Conservation (phyloP, 2,797 vertebrate genomes). For the Sebastes hubbsi region DNA sequence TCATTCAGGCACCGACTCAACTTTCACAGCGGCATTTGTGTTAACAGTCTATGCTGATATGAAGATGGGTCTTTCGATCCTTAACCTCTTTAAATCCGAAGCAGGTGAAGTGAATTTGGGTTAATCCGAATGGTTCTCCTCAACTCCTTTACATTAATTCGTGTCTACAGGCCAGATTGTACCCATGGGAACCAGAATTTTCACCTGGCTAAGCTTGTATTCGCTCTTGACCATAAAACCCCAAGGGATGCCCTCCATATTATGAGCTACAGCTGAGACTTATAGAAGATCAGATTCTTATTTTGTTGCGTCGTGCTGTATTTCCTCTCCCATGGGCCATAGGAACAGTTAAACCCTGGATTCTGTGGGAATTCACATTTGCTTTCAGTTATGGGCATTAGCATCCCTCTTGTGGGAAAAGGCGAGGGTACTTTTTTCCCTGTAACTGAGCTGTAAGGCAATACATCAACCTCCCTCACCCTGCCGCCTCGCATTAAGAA, state of each 20-base stretch:
- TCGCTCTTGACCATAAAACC: conserved; percentile 13
- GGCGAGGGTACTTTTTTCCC: neutral
- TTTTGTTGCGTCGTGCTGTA: conserved; percentile 24
- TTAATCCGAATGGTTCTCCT: conserved; percentile 13
- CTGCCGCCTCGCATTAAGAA: conserved; percentile 17
- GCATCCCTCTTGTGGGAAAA: conserved; percentile 48
- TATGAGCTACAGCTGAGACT: conserved; percentile 38
- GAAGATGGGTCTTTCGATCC: conserved; percentile 13
- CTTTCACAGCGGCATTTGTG: conserved; percentile 21
- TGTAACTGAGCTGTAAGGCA: conserved; percentile 35
- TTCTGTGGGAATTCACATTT: conserved; percentile 67
- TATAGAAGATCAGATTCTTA: conserved; percentile 44
- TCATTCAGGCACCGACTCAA: conserved; percentile 6
- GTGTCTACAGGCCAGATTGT: neutral
- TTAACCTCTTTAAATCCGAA: conserved; percentile 33
- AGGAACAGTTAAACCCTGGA: conserved; percentile 64
- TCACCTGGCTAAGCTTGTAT: conserved; percentile 18
- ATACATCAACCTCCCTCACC: conserved; percentile 33
- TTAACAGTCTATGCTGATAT: conserved; percentile 13
- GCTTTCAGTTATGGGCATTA: conserved; percentile 64
- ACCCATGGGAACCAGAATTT: conserved; percentile 37
- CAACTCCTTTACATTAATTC: conserved; percentile 8
- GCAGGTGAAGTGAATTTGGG: conserved; percentile 15
- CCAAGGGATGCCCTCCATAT: conserved; percentile 1
- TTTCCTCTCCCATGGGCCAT: conserved; percentile 33